phyloP scores from a whole-genome alignment of 2,888 invertebrate species.

The Omphaloscelis lunosa region DNA sequence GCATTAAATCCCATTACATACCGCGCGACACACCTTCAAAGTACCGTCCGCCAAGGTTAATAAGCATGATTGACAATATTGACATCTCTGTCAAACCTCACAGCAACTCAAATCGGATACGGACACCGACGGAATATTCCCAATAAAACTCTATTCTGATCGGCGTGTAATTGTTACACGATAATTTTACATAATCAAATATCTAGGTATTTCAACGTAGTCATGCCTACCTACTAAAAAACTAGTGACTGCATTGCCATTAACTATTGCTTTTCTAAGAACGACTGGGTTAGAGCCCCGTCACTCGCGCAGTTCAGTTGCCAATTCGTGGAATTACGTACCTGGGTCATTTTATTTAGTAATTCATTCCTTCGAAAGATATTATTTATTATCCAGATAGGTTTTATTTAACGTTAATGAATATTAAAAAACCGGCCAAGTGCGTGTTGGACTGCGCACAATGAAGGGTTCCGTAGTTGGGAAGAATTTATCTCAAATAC shows the following conservation, averaged over 20 bases:
- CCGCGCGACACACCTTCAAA: slow-evolving; percentile 39
- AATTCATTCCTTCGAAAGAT: slow-evolving; percentile 44
- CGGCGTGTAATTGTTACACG: slow-evolving; percentile 45
- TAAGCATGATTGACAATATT: slow-evolving; percentile 31
- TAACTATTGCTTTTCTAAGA: slow-evolving; percentile 75
- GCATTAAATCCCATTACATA: slow-evolving; percentile 17
- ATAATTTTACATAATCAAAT: slow-evolving; percentile 53
- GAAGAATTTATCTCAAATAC: too few species aligned
- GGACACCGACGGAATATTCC: slow-evolving; percentile 29
- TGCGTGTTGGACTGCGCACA: too few species aligned
- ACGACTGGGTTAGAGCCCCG: slow-evolving; percentile 70
- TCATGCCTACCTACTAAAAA: slow-evolving; percentile 62
- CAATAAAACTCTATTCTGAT: slow-evolving; percentile 45
- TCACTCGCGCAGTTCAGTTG: slow-evolving; percentile 70
- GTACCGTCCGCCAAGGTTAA: slow-evolving; percentile 17
- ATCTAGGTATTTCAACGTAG: slow-evolving; percentile 50
- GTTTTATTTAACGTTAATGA: too few species aligned
- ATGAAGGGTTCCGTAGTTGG: too few species aligned
- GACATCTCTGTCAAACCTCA: slow-evolving; percentile 30
- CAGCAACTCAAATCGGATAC: slow-evolving; percentile 36
- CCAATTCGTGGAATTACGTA: slow-evolving; percentile 73
- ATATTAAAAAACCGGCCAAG: too few species aligned
- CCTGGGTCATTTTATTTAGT: slow-evolving; percentile 65
- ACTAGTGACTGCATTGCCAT: slow-evolving; percentile 69
- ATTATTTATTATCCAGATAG: slow-evolving; percentile 28